Base-by-base conservation (phyloP, 2,797 vertebrate species). In the Phoebastria nigripes region DNA sequence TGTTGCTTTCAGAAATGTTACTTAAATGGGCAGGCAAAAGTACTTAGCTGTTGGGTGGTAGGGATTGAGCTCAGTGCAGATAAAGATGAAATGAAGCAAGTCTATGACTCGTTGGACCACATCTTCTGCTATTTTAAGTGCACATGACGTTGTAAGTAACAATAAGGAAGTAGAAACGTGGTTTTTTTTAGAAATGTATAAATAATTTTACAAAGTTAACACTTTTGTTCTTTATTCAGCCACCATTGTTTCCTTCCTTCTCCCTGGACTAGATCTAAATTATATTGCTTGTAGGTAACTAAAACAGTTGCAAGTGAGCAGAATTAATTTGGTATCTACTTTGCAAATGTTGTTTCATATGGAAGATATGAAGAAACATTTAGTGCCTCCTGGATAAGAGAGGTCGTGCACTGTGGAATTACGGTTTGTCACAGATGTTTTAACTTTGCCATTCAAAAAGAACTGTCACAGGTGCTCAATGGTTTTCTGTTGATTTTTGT, bases 401-500 rank as follows among this genome's bases (percentile, higher is more conserved):
- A 13, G 5, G 12, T 52, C 3, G 0, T 31, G 28, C 9, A 8
- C 54, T 24, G 12, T 46, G 39, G 51, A 44, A 26, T 29, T 71
- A 21, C 4, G 2, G 29, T 71, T 83, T 80, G 62, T 46, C 12
- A 5, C 0, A 0, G 37, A 25, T 0, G 0, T 51, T 74, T 59
- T 26, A 66, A 39, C 37, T 74, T 58, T 33, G 22, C 31, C 7
- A 35, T 79, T 78, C 18, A 42, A 21, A 80, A 84, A 72, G 15
- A 39, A 13, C 39, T 42, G 17, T 33, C 3, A 0, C 8, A 26
- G 59, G 7, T 37, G 22, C 26, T 42, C 15, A 31, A 1, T 46
- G 22, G 7, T 11, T 67, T 42, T 72, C 31, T 85, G 52, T 44
- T 76, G 25, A 6, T 46, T 55, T 71, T 76, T n/a, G 11, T 12